These are phyloP conservation scores for Amblyraja radiata DNA, from an alignment of 2,797 vertebrate genomes.

Conservation along the genomic window DNA sequence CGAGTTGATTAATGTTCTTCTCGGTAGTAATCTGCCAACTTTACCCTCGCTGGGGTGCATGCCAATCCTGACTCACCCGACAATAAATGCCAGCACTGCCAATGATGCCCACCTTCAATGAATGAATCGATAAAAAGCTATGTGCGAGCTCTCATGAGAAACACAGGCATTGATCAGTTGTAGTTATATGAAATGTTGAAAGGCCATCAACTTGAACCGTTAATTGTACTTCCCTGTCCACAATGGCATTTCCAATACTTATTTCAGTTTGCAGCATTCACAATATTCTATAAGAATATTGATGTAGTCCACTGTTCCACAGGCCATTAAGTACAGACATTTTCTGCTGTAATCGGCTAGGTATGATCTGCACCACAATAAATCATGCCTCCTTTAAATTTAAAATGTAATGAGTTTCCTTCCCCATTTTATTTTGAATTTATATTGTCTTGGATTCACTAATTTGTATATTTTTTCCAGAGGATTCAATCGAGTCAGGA, in stretches of 20 bases:
- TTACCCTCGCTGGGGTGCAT: too few species aligned
- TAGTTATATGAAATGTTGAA: too few species aligned
- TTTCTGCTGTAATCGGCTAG: not conserved
- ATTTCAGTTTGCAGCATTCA: too few species aligned
- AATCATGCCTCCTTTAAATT: not conserved
- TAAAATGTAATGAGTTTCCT: not conserved
- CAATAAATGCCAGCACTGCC: too few species aligned
- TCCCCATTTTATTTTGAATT: not conserved
- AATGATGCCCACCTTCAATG: too few species aligned
- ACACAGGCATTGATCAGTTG: not conserved
- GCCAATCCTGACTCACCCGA: too few species aligned
- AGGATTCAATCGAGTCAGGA: not conserved
- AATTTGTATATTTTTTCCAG: not conserved
- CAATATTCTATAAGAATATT: not conserved
- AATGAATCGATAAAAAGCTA: too few species aligned
- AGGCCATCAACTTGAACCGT: too few species aligned
- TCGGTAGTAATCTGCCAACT: too few species aligned
- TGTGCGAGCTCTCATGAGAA: not conserved
- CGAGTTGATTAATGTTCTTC: too few species aligned
- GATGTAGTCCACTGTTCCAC: not conserved
- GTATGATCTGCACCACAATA: not conserved
- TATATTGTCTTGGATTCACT: not conserved
- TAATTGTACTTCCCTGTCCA: too few species aligned
- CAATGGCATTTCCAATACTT: too few species aligned
- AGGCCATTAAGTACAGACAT: not conserved